Evolutionary conservation across 2,888 invertebrate species (phyloP).

Genomic region (Gasteruption jaculator): DNA sequence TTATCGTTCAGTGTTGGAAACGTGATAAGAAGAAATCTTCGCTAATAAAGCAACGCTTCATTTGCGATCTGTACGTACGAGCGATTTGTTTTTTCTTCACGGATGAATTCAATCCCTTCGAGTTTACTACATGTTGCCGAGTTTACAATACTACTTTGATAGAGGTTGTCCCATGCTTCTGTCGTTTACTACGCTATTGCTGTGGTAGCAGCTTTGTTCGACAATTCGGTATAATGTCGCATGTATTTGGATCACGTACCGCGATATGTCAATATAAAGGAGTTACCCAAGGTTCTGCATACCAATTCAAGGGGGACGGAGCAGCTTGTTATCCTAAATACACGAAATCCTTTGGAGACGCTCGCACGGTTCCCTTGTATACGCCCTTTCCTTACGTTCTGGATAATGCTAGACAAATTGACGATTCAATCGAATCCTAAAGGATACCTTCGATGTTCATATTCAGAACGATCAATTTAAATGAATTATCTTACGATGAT

Average conservation of each 20-base stretch:
- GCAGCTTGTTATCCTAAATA: conserved; percentile 53
- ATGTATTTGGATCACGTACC: conserved; percentile 52
- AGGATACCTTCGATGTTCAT: conserved; percentile 33
- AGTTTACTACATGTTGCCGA: too few relatives aligned
- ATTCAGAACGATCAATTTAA: conserved; percentile 30
- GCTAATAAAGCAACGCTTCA: too few relatives aligned
- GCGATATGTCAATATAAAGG: conserved; percentile 52
- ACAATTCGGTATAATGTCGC: conserved; percentile 49
- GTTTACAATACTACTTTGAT: too few relatives aligned
- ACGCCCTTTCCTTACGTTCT: conserved; percentile 32
- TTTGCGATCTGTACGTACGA: too few relatives aligned
- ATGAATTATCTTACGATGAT: too few relatives aligned
- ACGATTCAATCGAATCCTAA: conserved; percentile 48
- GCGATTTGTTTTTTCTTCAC: conserved; percentile 45
- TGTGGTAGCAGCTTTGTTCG: conserved; percentile 45
- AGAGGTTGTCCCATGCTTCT: too few relatives aligned
- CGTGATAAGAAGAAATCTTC: too few relatives aligned
- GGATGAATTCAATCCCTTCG: conserved; percentile 43
- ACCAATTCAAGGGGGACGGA: conserved; percentile 46
- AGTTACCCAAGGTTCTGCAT: conserved; percentile 46
- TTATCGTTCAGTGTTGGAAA: too few relatives aligned
- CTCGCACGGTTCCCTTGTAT: too few relatives aligned
- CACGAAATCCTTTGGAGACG: conserved; percentile 50
- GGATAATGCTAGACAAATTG: conserved; percentile 52
- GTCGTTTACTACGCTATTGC: too few relatives aligned